Percentiles rank a stretch among this genome's conserved stretches.
These are phyloP conservation scores for Brachypteracias leptosomus DNA, from an alignment of 2,113 vertebrate species.

Conservation along the genomic window DNA sequence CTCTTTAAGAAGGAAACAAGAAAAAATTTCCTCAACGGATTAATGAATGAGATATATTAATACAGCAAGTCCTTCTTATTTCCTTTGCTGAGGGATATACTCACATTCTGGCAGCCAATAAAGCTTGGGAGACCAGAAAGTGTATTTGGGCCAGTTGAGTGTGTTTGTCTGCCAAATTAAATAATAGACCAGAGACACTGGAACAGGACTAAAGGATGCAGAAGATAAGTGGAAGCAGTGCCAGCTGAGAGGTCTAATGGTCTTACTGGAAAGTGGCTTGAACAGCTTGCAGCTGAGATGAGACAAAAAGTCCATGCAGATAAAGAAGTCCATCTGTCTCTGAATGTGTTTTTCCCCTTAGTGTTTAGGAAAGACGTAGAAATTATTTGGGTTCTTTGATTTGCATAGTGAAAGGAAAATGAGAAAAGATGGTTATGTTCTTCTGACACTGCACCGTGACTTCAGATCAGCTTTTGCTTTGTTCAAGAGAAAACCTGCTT, in stretches of 20 bases:
- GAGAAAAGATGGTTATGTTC: neutral
- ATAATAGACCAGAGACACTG: conserved; percentile 52
- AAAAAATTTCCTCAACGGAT: neutral
- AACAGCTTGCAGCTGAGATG: conserved; percentile 61
- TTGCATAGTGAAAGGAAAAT: neutral
- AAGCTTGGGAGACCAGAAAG: conserved; percentile 21
- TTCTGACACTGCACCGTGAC: neutral
- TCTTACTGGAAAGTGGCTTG: conserved; percentile 50
- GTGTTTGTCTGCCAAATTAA: conserved; percentile 59
- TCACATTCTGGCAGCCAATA: conserved; percentile 39
- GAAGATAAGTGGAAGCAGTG: conserved; percentile 28
- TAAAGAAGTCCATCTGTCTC: conserved; percentile 29
- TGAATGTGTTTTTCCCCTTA: neutral
- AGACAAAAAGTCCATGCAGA: conserved; percentile 40
- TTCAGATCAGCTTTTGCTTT: neutral
- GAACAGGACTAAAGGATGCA: conserved; percentile 27
- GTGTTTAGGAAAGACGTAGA: neutral
- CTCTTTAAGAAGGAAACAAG: neutral
- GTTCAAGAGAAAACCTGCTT: neutral
- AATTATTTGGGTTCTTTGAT: neutral
- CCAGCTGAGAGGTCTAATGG: conserved; percentile 39
- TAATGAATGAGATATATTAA: conserved; percentile 33
- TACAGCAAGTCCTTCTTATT: neutral
- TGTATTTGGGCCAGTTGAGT: conserved; percentile 28
- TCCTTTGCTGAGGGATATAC: neutral